Percentiles rank a stretch among this genome's conserved stretches.
Conservation (phyloP, 2,888 invertebrate species). For the Reticulitermes lucifugus region DNA sequence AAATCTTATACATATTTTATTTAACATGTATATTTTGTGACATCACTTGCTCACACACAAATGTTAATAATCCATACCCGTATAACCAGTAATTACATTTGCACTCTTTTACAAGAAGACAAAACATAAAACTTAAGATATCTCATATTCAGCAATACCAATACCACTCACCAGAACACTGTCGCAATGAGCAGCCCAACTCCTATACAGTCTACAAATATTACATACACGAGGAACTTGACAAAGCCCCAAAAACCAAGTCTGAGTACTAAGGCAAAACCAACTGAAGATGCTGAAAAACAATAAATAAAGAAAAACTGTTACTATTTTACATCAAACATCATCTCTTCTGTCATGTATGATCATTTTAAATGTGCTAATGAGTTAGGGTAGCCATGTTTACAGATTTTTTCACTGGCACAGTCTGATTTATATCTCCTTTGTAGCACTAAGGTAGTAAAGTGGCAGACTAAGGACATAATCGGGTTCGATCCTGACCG, state of each 20-base stretch:
- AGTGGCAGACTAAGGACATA: no score
- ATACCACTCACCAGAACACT: slow-evolving; percentile 80
- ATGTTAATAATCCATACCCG: no score
- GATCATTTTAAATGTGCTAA: neutral
- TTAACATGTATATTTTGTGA: no score
- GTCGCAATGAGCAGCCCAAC: slow-evolving; percentile 89
- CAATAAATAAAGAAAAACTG: slow-evolving; percentile 51
- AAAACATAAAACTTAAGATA: no score
- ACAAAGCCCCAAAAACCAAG: slow-evolving; percentile 77
- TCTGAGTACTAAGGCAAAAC: slow-evolving; percentile 83
- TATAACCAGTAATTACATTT: no score
- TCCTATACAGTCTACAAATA: slow-evolving; percentile 94
- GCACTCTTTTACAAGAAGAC: no score
- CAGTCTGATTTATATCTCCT: neutral
- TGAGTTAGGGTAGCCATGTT: neutral
- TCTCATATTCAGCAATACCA: no score
- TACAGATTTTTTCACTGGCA: neutral
- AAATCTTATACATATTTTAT: no score
- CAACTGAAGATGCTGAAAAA: slow-evolving; percentile 87
- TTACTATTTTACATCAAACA: neutral
- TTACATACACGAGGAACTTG: slow-evolving; percentile 89
- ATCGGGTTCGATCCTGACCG: no score
- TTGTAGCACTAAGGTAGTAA: no score
- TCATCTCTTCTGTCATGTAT: neutral
- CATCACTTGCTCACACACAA: no score